Base-by-base conservation (phyloP, 1,140 invertebrate genomes). In the Neodiprion lecontei region DNA sequence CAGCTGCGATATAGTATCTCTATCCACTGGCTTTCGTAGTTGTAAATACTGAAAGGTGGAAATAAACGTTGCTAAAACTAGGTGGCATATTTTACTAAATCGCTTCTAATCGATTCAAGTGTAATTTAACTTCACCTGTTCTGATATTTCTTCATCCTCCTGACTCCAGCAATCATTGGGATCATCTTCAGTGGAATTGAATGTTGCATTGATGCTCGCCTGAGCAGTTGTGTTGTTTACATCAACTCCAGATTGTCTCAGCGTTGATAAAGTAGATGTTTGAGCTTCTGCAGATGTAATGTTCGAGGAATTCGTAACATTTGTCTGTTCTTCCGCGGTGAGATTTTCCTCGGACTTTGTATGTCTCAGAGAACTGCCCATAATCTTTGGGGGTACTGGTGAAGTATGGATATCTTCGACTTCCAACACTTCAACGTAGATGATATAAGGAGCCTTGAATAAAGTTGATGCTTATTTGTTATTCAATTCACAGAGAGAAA, bases 391-490 rank as follows among this genome's bases (percentile, higher is more conserved):
- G 76, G 95, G 95, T 69, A 98, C 90, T 14, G 94, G 92, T 14
- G 94, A 94, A 12, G 92, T 93, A 77, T 95, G 92, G 78, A 97
- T 91, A 83, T 98, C 96, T 40, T 96, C 93, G 49, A 98, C 96
- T 88, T 98, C 96, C 14, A 99, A 89, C 7, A 98, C 96, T 90
- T 99, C 98, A 48, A 99, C 95, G 87, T 99, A 99, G 80, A 99
- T 95, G 83, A 99, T 95, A 86, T 98, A 99, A 0, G 98, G 98
- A 67, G 98, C 97, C 94, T 97, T 85, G 48, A 87, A 89, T 40
- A 40, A 40, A 40, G 28, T 40, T 40, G 2, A 82, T 48, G 76
- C 5, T 40, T 40, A 40, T 40, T 40, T 40, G 28, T 40, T 40
- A 40, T 40, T 40, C 70, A 69, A 72, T 75, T 10, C 69, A 77